Base-by-base conservation (phyloP, 1,140 invertebrate genomes). In the Procambarus clarkii region DNA sequence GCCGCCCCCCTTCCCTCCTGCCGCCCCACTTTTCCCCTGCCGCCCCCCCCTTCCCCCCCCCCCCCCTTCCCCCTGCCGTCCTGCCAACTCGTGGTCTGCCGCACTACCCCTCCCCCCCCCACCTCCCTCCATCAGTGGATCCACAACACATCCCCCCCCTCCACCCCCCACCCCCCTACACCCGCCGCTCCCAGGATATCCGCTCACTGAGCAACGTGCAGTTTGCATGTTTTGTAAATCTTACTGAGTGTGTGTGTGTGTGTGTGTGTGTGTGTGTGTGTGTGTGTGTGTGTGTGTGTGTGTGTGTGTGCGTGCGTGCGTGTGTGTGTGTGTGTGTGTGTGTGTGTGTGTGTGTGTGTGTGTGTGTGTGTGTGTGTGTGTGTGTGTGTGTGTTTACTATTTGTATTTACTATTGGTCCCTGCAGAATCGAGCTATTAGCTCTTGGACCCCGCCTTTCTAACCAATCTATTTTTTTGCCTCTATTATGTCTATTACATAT, bases 221-320 rank as follows among this genome's bases (percentile, higher is more conserved):
- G 69, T 34, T 24, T 74, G 69, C 69, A 74, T 74, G 69, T 74
- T 74, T 74, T 8, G 69, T 74, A 34, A 74, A 34, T 74, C 69
- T 74, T 74, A 4, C n/a, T 69, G 2, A 9, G 11, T 69, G 11
- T 69, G 11, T 69, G 64, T 18, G 5, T 18, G 64, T 18, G 18
- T 69, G 18, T 69, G 18, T 69, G 15, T 69, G 15, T 69, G 15
- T 69, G 15, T 69, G 15, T 69, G 15, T 69, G 15, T n/a, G 15
- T 69, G 15, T 69, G 18, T n/a, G 15, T 21, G 15, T 69, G 15
- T 69, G 15, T 69, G 15, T 69, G 18, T 69, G 15, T 69, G 15
- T 69, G 15, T 69, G 15, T 69, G 15, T 69, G 15, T 69, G 15
- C 18, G 15, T n/a, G 15, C 18, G 15, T 69, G 18, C 15, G 15